phyloP scores from a whole-genome alignment of 2,797 vertebrate species.

The Phalloptychus januarius region DNA sequence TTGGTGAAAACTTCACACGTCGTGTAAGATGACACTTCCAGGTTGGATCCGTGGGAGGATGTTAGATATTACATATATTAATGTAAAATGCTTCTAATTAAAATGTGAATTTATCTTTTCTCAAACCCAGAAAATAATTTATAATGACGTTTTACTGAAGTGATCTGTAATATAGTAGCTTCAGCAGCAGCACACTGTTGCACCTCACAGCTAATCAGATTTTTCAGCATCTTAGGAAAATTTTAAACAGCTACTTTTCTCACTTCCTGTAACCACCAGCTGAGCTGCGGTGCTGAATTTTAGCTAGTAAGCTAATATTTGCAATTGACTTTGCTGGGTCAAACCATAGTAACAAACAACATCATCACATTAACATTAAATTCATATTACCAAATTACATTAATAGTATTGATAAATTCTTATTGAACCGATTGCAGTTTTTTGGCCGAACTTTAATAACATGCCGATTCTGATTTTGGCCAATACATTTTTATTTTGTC shows the following conservation, averaged over 20 bases:
- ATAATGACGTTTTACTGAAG: neutral
- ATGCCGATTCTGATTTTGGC: too few relatives aligned
- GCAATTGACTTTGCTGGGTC: neutral
- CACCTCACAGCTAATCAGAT: neutral
- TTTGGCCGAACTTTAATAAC: too few relatives aligned
- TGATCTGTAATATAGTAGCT: neutral
- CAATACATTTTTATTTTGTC: too few relatives aligned
- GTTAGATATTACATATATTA: neutral
- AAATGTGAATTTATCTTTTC: neutral
- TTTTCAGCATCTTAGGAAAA: neutral
- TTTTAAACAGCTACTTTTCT: neutral
- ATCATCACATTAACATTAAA: neutral
- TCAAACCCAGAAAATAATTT: neutral
- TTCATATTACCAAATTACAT: too few relatives aligned
- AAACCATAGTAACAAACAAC: neutral
- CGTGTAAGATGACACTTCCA: neutral
- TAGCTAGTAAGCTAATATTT: neutral
- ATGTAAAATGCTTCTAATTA: neutral
- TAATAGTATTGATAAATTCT: too few relatives aligned
- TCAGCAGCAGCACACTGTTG: neutral
- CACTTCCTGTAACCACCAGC: neutral
- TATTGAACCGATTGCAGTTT: too few relatives aligned
- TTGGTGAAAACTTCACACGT: neutral
- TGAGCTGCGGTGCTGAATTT: neutral
- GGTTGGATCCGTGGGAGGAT: conserved; percentile 2